phyloP scores from a whole-genome alignment of 2,797 vertebrate species.

The Silurus aristotelis region DNA sequence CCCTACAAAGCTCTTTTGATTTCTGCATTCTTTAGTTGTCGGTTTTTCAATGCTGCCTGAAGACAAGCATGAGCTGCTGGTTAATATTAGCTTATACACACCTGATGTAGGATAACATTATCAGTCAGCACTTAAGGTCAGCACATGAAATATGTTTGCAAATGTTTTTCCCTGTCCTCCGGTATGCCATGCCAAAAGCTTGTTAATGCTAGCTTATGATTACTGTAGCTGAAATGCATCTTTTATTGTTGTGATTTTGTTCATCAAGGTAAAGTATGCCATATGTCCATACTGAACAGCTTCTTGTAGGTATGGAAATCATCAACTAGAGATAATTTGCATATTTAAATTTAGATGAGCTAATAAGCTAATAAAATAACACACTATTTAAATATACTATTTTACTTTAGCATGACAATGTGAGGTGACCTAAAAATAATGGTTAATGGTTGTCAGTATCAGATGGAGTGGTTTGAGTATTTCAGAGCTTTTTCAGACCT shows the following conservation, averaged over 20 bases:
- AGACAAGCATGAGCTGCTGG: background rate
- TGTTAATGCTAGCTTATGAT: background rate
- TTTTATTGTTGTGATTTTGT: background rate
- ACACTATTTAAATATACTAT: background rate
- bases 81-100: background rate
- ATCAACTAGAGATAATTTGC: background rate
- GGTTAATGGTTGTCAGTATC: background rate
- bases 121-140: conserved; percentile 11
- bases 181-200: background rate
- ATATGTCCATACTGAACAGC: background rate
- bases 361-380: background rate
- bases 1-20: conserved; percentile 30
- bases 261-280: background rate
- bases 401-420: background rate
- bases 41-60: conserved; percentile 7
- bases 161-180: conserved; percentile 13
- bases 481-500: background rate
- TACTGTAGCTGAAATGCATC: background rate
- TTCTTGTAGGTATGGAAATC: background rate
- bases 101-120: conserved; percentile 16
- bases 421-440: background rate
- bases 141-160: conserved; percentile 12
- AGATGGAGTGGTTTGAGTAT: background rate
- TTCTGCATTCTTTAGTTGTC: conserved; percentile 32
- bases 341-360: background rate